Percentiles rank a stretch among this genome's conserved stretches.
Evolutionary conservation across 1,140 invertebrate species (phyloP).

Genomic region (Maconellicoccus hirsutus): DNA sequence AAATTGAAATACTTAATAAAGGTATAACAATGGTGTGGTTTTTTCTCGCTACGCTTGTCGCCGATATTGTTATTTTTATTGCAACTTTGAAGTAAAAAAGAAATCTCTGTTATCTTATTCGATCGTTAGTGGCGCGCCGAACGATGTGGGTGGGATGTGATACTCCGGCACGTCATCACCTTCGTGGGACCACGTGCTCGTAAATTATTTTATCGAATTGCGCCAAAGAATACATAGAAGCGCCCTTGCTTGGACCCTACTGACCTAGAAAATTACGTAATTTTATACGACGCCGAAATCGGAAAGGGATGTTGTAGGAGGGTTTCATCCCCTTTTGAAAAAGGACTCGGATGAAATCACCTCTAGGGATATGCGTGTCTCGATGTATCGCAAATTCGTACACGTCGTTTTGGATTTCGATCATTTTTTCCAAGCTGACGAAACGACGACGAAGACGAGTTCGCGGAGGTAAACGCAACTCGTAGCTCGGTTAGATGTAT

Average conservation of each 20-base stretch:
- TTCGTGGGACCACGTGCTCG: not conserved
- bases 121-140: too few relatives aligned
- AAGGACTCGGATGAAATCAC: too few relatives aligned
- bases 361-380: too few relatives aligned
- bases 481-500: too few relatives aligned
- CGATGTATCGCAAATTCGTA: too few relatives aligned
- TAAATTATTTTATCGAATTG: not conserved
- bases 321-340: too few relatives aligned
- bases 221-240: too few relatives aligned
- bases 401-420: too few relatives aligned
- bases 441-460: too few relatives aligned
- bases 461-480: too few relatives aligned
- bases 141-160: conserved; percentile 12
- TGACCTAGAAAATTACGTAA: not conserved
- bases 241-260: not conserved
- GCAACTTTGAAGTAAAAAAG: not conserved
- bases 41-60: not conserved
- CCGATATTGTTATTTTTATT: conserved; percentile 16
- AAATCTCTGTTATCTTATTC: conserved; percentile 16
- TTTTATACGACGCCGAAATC: not conserved
- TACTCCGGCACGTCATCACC: not conserved
- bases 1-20: conserved; percentile 15
- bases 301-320: not conserved
- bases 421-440: too few relatives aligned
- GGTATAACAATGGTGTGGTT: conserved; percentile 1